Evolutionary conservation across 2,113 vertebrate species (phyloP), one percentile per base, ranked within the genome.

Genomic region (Amphiprion ocellaris): DNA sequence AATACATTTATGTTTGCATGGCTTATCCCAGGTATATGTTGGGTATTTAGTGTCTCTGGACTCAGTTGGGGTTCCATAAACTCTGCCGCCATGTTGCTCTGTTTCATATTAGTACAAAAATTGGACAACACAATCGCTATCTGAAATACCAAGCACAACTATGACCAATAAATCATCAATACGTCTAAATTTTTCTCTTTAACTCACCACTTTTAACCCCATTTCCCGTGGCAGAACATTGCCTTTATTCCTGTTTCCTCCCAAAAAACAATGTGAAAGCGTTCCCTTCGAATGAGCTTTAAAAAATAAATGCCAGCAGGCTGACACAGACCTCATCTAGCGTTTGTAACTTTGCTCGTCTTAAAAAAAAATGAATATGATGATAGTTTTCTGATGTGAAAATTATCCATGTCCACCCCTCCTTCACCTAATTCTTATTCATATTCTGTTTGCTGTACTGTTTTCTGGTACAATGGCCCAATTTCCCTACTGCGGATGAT

Each of bases 401-500:
- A 59, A 69, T 55, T 0, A 49, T 37, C n/a, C 63, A 19, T 15
- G 44, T 44, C 19, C 46, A 6, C 10, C 37, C 3, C 1, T 12
- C 28, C 33, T 17, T 7, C 4, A 3, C 28, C 7, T 73, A 46
- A 68, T 74, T 68, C 70, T 54, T 10, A 78, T 86, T 69, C 63
- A 69, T 30, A 47, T 69, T 81, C 49, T 52, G 41, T 81, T 81
- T 77, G 53, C 54, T 41, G 33, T 28, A 53, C 21, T 71, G 69
- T 83, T 79, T 79, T 73, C 49, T 53, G 54, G 4, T 60, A 79
- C 71, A 71, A 82, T 54, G 23, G 60, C 30, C 58, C 37, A 56
- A 70, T 70, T 74, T 83, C 44, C 55, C 46, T 15, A 16, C 67
- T 56, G 69, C 50, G 10, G 47, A 69, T 81, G 4, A 78, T 67